Conservation (phyloP, 2,888 invertebrate species). For the Epirrhoe tristata region DNA sequence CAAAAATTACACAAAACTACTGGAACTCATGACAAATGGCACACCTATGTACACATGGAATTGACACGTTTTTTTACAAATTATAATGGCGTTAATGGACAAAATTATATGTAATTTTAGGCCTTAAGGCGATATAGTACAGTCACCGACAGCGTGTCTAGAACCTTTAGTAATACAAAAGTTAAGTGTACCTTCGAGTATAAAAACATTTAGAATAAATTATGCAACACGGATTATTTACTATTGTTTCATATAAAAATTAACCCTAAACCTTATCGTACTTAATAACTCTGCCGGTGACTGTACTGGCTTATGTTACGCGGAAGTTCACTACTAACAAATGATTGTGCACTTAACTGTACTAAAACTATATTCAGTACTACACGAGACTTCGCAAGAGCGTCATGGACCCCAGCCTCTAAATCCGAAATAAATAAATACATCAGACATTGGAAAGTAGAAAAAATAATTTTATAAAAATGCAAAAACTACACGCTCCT, state of each 20-base stretch:
- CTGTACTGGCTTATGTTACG: constrained; percentile 32
- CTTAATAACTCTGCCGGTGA: constrained; percentile 36
- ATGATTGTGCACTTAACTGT: constrained; percentile 57
- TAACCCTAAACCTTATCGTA: constrained; percentile 32
- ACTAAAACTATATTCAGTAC: constrained; percentile 26
- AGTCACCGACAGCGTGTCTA: constrained; percentile 47
- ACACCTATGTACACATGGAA: constrained; percentile 82
- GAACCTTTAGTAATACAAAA: constrained; percentile 26
- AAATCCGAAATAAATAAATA: constrained; percentile 39
- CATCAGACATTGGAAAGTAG: constrained; percentile 36
- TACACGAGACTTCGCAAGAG: constrained; percentile 49
- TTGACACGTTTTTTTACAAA: constrained; percentile 76
- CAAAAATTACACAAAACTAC: constrained; percentile 65
- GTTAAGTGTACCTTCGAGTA: constrained; percentile 24
- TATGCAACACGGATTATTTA: constrained; percentile 14
- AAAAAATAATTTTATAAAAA: constrained; percentile 46
- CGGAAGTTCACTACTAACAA: constrained; percentile 43
- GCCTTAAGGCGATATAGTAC: constrained; percentile 57
- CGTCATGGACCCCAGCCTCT: constrained; percentile 40
- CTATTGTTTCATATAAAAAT: constrained; percentile 36
- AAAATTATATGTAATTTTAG: constrained; percentile 53
- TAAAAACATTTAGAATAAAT: constrained; percentile 34
- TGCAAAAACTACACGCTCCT: constrained; percentile 48
- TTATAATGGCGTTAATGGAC: constrained; percentile 54
- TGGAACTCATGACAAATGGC: constrained; percentile 70